A percentile compares a stretch with the other conserved stretches of the same genome.
Conservation (phyloP, 2,888 invertebrate genomes). For the Pimpla rufipes region DNA sequence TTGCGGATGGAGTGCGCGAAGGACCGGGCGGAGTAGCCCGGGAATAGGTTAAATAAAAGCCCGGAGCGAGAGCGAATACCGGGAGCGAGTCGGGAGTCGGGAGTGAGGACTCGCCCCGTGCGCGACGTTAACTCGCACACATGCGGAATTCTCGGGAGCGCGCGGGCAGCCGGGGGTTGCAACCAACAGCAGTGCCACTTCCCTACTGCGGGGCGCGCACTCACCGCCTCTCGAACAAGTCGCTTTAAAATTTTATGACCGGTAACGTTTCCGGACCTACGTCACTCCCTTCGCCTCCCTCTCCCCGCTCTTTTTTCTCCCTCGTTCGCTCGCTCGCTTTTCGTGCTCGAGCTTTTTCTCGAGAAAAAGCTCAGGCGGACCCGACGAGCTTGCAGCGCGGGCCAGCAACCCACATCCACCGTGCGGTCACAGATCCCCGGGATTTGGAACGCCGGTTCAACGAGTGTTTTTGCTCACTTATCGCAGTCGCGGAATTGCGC, state of each 20-base stretch:
- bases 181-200: slow-evolving; percentile 50
- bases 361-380: slow-evolving; percentile 74
- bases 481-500: slow-evolving; percentile 64
- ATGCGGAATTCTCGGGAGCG: slow-evolving; percentile 32
- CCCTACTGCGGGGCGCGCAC: slow-evolving; percentile 33
- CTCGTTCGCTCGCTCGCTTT: slow-evolving; percentile 64
- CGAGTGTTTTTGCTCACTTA: slow-evolving; percentile 79
- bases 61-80: slow-evolving; percentile 47
- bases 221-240: slow-evolving; percentile 75
- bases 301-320: slow-evolving; percentile 67
- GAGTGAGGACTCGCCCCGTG: slow-evolving; percentile 46
- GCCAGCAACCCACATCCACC: background rate
- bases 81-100: slow-evolving; percentile 48
- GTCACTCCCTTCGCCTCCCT: slow-evolving; percentile 72
- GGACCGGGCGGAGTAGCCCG: slow-evolving; percentile 30
- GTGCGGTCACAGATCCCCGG: slow-evolving; percentile 71
- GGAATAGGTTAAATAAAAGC: slow-evolving; percentile 68
- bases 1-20: slow-evolving; percentile 46
- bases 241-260: slow-evolving; percentile 82
- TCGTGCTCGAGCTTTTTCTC: slow-evolving; percentile 2
- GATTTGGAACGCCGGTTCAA: slow-evolving; percentile 69
- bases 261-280: slow-evolving; percentile 77
- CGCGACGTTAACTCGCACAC: slow-evolving; percentile 61
- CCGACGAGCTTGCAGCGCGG: slow-evolving; percentile 32
- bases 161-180: too few species aligned